Evolutionary conservation across 1,140 invertebrate species (phyloP).

Genomic region (Micrasema minimum): DNA sequence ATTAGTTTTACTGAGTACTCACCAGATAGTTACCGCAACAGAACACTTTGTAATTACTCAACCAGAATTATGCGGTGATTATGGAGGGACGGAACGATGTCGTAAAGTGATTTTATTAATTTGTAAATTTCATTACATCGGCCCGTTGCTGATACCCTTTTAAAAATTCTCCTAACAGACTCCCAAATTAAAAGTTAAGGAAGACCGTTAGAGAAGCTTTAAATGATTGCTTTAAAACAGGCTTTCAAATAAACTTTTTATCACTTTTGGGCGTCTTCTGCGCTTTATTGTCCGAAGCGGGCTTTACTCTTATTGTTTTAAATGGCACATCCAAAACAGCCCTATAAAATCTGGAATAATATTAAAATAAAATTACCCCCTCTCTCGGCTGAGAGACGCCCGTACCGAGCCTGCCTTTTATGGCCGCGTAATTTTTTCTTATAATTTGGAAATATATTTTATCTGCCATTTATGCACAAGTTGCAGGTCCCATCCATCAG

Average conservation of each 20-base stretch:
- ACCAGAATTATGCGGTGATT: no score
- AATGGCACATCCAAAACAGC: slow-evolving; percentile 30
- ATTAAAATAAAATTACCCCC: slow-evolving; percentile 35
- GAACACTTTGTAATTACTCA: no score
- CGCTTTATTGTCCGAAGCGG: slow-evolving; percentile 24
- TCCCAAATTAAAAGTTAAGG: not conserved
- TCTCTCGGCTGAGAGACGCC: not conserved
- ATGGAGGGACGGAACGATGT: no score
- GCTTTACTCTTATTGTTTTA: slow-evolving; percentile 26
- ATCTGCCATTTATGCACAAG: not conserved
- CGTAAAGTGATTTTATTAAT: no score
- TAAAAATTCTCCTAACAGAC: not conserved
- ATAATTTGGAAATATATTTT: slow-evolving; percentile 23
- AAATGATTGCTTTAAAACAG: slow-evolving; percentile 23
- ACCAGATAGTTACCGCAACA: no score
- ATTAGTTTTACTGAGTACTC: no score
- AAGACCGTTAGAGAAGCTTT: not conserved
- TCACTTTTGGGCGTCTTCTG: slow-evolving; percentile 21
- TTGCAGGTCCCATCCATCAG: not conserved
- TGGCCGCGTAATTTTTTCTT: slow-evolving; percentile 20
- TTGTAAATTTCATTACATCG: no score
- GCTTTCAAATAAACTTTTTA: slow-evolving; percentile 32
- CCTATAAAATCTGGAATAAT: slow-evolving; percentile 33
- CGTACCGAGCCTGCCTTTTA: slow-evolving; percentile 15
- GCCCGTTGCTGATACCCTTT: not conserved